A percentile compares a stretch with the other conserved stretches of the same genome.
Evolutionary conservation across 2,113 vertebrate species (phyloP).

Genomic region (Perca schrenkii): DNA sequence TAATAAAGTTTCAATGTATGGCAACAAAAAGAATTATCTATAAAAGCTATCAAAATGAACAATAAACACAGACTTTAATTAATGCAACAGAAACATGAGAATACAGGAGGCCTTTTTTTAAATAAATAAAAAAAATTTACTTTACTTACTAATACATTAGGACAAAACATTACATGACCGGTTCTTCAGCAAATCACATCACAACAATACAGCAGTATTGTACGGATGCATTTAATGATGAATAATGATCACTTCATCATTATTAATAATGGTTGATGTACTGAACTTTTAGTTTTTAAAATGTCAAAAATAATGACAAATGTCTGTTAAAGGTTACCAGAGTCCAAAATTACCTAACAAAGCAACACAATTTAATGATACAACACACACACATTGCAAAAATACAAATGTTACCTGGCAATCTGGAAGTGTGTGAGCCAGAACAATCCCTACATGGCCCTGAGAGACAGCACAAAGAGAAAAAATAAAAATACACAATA

Average conservation of each 20-base stretch:
- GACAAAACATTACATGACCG: not conserved
- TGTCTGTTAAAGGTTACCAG: not conserved
- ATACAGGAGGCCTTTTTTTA: not conserved
- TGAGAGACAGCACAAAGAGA: slow-evolving; percentile 71
- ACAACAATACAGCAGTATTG: not conserved
- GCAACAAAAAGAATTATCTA: not conserved
- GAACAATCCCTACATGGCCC: slow-evolving; percentile 96
- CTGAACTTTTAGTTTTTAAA: not conserved
- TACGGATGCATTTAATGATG: not conserved
- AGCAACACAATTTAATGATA: not conserved
- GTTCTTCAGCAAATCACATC: too few relatives aligned
- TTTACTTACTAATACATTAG: too few relatives aligned
- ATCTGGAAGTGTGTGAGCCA: slow-evolving; percentile 89
- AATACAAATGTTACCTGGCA: slow-evolving; percentile 88
- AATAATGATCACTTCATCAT: not conserved
- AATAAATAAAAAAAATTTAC: not conserved
- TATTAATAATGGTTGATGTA: not conserved
- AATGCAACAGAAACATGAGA: not conserved
- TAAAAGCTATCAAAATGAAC: not conserved
- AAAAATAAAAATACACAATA: slow-evolving; percentile 22
- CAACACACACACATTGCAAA: not conserved
- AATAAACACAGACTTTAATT: not conserved
- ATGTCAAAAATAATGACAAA: not conserved
- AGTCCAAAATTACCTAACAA: not conserved
- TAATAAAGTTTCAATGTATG: not conserved